These are phyloP conservation scores for Zygothrica quintamaculata DNA, from an alignment of 2,888 invertebrate species.

Conservation along the genomic window DNA sequence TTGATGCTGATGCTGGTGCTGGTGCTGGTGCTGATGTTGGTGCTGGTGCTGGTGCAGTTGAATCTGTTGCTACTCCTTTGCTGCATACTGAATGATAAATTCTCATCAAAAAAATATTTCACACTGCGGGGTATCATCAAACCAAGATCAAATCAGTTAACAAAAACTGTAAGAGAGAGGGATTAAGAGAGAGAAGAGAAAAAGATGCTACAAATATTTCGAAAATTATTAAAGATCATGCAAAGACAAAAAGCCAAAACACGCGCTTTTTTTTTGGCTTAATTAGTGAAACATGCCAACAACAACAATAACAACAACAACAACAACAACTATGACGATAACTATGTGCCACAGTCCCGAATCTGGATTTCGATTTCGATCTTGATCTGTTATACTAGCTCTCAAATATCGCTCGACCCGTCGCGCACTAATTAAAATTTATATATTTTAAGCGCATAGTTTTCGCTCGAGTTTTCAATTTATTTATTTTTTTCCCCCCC, in stretches of 20 bases:
- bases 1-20: constrained; percentile 14
- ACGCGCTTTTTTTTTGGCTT: constrained; percentile 75
- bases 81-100: constrained; percentile 71
- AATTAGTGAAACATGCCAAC: constrained; percentile 75
- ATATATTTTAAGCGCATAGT: constrained; percentile 62
- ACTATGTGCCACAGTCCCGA: constrained; percentile 37
- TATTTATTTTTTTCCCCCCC: constrained; percentile 14
- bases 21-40: neutral
- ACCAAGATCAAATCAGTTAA: constrained; percentile 55
- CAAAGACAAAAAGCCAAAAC: constrained; percentile 57
- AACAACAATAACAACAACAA: constrained; percentile 29
- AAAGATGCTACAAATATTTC: constrained; percentile 58
- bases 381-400: constrained; percentile 61
- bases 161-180: constrained; percentile 20
- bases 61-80: constrained; percentile 24
- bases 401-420: constrained; percentile 68
- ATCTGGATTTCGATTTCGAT: constrained; percentile 61
- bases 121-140: constrained; percentile 77
- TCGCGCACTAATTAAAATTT: constrained; percentile 75
- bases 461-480: constrained; percentile 48
- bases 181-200: constrained; percentile 9
- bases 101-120: constrained; percentile 79
- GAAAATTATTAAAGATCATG: constrained; percentile 61
- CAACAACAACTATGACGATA: constrained; percentile 14
- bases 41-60: constrained; percentile 4